phyloP scores from a whole-genome alignment of 2,113 vertebrate genomes.

The Natator depressus region DNA sequence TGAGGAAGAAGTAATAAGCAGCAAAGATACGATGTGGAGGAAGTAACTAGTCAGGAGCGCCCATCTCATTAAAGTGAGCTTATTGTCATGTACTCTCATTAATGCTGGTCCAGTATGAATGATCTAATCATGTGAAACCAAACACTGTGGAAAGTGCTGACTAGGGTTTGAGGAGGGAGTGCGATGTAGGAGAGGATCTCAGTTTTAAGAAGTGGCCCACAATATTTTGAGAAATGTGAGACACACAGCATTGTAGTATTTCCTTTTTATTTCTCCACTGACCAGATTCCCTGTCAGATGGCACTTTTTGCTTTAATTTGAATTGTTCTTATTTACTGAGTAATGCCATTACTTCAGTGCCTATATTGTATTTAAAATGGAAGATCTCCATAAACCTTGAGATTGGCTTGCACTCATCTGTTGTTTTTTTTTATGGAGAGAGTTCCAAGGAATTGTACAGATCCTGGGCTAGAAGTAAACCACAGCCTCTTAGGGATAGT shows the following conservation, averaged over 20 bases:
- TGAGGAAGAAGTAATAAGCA: not conserved
- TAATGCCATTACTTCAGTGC: not conserved
- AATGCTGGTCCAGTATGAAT: not conserved
- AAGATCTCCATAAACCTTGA: not conserved
- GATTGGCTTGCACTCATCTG: not conserved
- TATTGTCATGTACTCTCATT: not conserved
- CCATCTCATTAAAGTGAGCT: not conserved
- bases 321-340: not conserved
- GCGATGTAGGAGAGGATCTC: not conserved
- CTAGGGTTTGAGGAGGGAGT: not conserved
- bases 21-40: not conserved
- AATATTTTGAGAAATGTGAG: not conserved
- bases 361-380: not conserved
- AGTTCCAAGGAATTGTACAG: not conserved
- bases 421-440: not conserved
- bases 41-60: not conserved
- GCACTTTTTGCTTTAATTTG: not conserved
- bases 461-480: not conserved
- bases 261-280: slow-evolving; percentile 1
- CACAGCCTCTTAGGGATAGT: not conserved
- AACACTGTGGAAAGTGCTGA: not conserved
- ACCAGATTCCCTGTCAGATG: not conserved
- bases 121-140: not conserved
- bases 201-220: not conserved
- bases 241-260: fast-evolving